Evolutionary conservation across 2,113 vertebrate genomes (phyloP).

Genomic region (Micromys minutus): DNA sequence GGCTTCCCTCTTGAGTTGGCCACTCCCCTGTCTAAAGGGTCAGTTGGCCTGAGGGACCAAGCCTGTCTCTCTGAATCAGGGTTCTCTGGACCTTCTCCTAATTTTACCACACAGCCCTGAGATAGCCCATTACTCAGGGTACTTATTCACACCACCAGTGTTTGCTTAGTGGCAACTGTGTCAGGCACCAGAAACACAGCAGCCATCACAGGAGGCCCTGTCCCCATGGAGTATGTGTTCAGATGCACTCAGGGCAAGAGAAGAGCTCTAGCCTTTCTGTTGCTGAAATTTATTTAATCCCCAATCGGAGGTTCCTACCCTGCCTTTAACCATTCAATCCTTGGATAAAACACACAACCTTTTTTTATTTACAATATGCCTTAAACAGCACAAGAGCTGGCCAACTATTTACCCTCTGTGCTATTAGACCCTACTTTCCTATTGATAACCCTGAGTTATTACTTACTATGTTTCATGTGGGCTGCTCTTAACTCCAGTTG

Average conservation of each 20-base stretch:
- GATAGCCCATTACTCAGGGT: neutral
- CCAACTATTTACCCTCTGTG: too few species aligned
- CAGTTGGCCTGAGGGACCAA: neutral
- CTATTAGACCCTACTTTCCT: too few species aligned
- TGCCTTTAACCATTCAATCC: too few species aligned
- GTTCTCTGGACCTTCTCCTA: neutral
- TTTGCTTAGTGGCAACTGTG: neutral
- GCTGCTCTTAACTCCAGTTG: too few species aligned
- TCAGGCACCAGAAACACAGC: neutral
- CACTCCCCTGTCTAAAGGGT: neutral
- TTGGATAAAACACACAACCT: too few species aligned
- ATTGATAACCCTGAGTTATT: too few species aligned
- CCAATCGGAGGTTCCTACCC: too few species aligned
- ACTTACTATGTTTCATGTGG: too few species aligned
- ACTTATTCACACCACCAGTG: neutral
- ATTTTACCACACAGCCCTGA: neutral
- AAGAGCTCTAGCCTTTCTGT: neutral
- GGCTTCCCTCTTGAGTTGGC: neutral
- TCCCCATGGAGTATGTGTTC: neutral
- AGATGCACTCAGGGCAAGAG: neutral
- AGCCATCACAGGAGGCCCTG: neutral
- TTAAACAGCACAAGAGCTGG: too few species aligned
- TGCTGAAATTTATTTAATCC: too few species aligned
- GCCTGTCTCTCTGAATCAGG: neutral
- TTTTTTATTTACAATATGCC: too few species aligned